Evolutionary conservation across 2,888 invertebrate genomes (phyloP).

Genomic region (Aplocera efformata): DNA sequence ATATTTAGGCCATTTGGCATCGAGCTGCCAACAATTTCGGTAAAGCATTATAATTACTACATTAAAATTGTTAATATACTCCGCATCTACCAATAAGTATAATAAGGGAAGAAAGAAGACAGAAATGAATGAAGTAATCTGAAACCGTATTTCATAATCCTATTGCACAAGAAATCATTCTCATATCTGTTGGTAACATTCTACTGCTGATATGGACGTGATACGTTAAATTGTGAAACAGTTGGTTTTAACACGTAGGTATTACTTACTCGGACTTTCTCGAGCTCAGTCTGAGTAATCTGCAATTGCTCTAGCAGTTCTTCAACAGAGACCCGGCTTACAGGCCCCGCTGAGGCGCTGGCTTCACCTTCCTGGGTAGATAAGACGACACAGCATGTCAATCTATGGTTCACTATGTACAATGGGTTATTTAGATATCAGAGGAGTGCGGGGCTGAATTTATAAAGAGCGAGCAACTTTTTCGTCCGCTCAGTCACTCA

Average conservation of each 20-base stretch:
- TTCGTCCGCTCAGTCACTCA: too few relatives aligned
- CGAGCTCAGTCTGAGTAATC: slow-evolving; percentile 91
- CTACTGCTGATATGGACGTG: slow-evolving; percentile 27
- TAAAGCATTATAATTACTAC: background rate
- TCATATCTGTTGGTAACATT: slow-evolving; percentile 15
- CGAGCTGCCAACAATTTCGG: background rate
- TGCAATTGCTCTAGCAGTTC: slow-evolving; percentile 91
- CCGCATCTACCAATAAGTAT: slow-evolving; percentile 9
- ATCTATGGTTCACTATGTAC: too few relatives aligned
- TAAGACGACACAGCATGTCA: background rate
- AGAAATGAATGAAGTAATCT: slow-evolving; percentile 3
- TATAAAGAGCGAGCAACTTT: too few relatives aligned
- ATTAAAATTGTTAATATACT: slow-evolving; percentile 7
- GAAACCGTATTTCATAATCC: slow-evolving; percentile 9
- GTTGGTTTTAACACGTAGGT: background rate
- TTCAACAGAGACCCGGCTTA: slow-evolving; percentile 87
- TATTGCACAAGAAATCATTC: slow-evolving; percentile 15
- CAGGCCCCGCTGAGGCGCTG: slow-evolving; percentile 74
- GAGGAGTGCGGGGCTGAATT: too few relatives aligned
- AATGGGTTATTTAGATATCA: too few relatives aligned
- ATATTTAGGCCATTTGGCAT: slow-evolving; percentile 2
- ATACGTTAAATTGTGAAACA: slow-evolving; percentile 15
- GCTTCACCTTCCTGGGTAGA: slow-evolving; percentile 62
- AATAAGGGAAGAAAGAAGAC: slow-evolving; percentile 5
- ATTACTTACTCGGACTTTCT: slow-evolving; percentile 89